A percentile compares a stretch with the other conserved stretches of the same genome.
These are phyloP conservation scores for Psilopsiagon aurifrons DNA, from an alignment of 2,113 vertebrate genomes.

Conservation along the genomic window DNA sequence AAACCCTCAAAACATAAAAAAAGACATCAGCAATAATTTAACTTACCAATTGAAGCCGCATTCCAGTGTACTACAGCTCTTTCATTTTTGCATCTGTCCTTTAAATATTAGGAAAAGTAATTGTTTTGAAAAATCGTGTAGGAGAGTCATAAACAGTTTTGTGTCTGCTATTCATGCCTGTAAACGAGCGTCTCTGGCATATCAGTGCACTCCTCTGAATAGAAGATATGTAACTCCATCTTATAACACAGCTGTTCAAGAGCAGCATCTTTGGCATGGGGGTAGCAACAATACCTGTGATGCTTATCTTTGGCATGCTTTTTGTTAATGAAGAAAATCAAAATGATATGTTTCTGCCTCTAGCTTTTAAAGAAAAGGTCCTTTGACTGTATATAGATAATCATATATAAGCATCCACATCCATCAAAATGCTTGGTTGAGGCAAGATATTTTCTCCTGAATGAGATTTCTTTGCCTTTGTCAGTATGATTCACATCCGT, in stretches of 20 bases:
- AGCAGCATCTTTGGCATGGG: neutral
- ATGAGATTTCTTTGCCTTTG: slow-evolving; percentile 9
- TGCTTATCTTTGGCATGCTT: neutral
- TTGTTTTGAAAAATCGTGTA: neutral
- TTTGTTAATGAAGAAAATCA: neutral
- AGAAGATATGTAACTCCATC: neutral
- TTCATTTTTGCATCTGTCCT: neutral
- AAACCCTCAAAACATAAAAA: neutral
- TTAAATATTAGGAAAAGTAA: neutral
- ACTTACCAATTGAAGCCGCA: neutral
- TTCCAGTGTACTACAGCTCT: neutral
- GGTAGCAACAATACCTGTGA: neutral
- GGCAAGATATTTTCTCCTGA: neutral
- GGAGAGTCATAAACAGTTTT: neutral
- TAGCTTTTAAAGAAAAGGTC: neutral
- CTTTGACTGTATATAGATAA: neutral
- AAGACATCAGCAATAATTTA: neutral
- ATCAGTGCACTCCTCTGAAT: neutral
- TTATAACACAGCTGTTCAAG: neutral
- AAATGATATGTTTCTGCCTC: neutral
- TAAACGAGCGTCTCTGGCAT: neutral
- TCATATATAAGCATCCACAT: neutral
- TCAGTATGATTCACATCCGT: neutral
- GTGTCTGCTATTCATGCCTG: neutral
- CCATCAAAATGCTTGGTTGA: neutral